Evolutionary conservation across 1,140 invertebrate genomes (phyloP), one percentile per base, ranked within the genome.

Genomic region (Brachionus koreanus): DNA sequence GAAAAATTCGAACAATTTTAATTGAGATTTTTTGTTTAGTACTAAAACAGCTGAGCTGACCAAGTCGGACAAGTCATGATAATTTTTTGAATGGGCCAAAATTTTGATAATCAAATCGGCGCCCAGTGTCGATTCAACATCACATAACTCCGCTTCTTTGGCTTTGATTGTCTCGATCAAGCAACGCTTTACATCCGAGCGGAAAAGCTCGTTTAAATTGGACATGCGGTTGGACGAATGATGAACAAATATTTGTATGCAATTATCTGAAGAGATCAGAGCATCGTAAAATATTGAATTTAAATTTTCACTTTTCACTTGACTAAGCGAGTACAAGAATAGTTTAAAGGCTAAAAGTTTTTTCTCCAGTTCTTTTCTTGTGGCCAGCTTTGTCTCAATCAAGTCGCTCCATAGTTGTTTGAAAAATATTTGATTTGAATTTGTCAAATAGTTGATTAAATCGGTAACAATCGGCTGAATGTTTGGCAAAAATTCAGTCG

Each of bases 51-150:
- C 7, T 3, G 16, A 46, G 25, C 69, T 46, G 5, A 74, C 25
- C 39, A 74, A 74, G 39, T 74, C 69, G 69, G 69, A 74, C 25
- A 74, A 12, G 29, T 74, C 69, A 46, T 46, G 39, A 39, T 74
- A 74, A 74, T 74, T 74, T 74, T 74, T 74, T 3, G 42, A 29
- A 46, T 49, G 46, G 10, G 10, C 25, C 2, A 74, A 23, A 10
- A 74, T 74, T 46, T 74, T 74, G 42, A 74, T 74, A 1, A 74
- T 25, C 39, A 74, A 29, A 74, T 74, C 69, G 19, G 69, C 69
- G 16, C 69, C 69, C 33, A 74, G 37, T 10, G 69, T 46, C 69
- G 37, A 43, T 23, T 74, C 69, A 5, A 12, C 10, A 13, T 74
- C 39, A 25, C 37, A 19, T 12, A 74, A 23, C 25, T 74, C 39